A percentile compares a stretch with the other conserved stretches of the same genome.
phyloP scores from a whole-genome alignment of 1,140 invertebrate species.

The Zaprionus tsacasi region DNA sequence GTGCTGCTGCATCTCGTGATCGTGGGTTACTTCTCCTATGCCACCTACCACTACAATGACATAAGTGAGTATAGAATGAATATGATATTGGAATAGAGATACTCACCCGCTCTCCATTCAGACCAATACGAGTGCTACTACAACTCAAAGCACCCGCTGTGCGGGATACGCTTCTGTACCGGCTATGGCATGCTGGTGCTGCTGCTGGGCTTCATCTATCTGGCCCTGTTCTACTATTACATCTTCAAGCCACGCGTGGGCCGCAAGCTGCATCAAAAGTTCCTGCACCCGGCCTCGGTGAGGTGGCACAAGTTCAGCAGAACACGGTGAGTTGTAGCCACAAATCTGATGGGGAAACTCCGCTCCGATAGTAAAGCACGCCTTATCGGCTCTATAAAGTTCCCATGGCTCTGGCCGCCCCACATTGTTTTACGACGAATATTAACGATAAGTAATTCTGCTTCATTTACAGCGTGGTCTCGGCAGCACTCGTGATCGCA shows the following conservation, averaged over 20 bases:
- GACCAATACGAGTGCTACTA: slow-evolving; percentile 43
- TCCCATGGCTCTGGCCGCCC: neutral
- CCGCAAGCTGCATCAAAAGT: slow-evolving; percentile 74
- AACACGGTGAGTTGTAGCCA: slow-evolving; percentile 38
- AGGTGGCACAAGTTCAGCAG: slow-evolving; percentile 83
- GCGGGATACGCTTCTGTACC: slow-evolving; percentile 86
- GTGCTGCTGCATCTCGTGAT: slow-evolving; percentile 52
- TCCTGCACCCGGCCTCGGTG: slow-evolving; percentile 44
- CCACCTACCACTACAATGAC: slow-evolving; percentile 73
- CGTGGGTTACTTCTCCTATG: slow-evolving; percentile 71
- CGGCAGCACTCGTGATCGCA: slow-evolving; percentile 32
- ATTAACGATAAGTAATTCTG: slow-evolving; percentile 8
- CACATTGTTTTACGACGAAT: neutral
- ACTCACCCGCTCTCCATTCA: neutral
- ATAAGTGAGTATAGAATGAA: slow-evolving; percentile 46
- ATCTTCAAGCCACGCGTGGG: slow-evolving; percentile 87
- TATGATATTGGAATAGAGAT: neutral
- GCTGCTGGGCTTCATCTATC: slow-evolving; percentile 87
- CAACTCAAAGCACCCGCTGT: slow-evolving; percentile 15
- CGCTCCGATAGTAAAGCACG: neutral
- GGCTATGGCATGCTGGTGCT: slow-evolving; percentile 91
- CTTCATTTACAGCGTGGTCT: slow-evolving; percentile 53
- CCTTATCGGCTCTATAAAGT: neutral
- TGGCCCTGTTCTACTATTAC: slow-evolving; percentile 88
- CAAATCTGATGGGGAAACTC: neutral